Base-by-base conservation (phyloP, 2,888 invertebrate genomes). In the Junonia oenone region DNA sequence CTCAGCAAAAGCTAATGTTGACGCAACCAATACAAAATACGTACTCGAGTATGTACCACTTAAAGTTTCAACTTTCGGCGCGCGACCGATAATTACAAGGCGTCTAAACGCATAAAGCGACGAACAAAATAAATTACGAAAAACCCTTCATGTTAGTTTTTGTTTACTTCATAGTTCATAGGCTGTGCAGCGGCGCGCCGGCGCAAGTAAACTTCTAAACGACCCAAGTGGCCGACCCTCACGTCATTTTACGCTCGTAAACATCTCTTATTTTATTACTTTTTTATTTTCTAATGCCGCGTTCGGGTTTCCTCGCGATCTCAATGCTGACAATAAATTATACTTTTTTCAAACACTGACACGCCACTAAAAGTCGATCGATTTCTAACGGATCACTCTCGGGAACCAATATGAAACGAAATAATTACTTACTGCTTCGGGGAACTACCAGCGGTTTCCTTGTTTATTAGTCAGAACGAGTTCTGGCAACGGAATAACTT, bases 191-290 rank as follows among this genome's bases (percentile, higher is more conserved):
- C 63, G 26, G 56, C 60, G 69, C 67, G 69, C 65, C 62, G 60
- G 74, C 75, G 73, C 78, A 78, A 68, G 74, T 71, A 75, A 71
- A 69, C 73, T 74, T 75, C 80, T 81, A 82, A 81, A 81, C 80
- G 78, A 72, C 60, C 73, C 63, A 75, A 80, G 78, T 79, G 80
- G 81, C 78, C 72, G 70, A 72, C 78, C 74, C 78, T 76, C 81
- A 78, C 84, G 86, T 86, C 87, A 86, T 89, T 84, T 83, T 83
- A 85, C 85, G 86, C 87, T 89, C 89, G 87, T 90, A 90, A 90
- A 90, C 81, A 72, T 76, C 76, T 83, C 82, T 83, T 72, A 81
- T 83, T 89, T 90, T 88, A 88, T 84, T 84, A 79, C 84, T 76
- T 86, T 89, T 88, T 90, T 88, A 88, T 88, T 90, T 86, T 87